These are phyloP conservation scores for Thalassoma bifasciatum DNA, from an alignment of 2,113 vertebrate species.

Conservation along the genomic window DNA sequence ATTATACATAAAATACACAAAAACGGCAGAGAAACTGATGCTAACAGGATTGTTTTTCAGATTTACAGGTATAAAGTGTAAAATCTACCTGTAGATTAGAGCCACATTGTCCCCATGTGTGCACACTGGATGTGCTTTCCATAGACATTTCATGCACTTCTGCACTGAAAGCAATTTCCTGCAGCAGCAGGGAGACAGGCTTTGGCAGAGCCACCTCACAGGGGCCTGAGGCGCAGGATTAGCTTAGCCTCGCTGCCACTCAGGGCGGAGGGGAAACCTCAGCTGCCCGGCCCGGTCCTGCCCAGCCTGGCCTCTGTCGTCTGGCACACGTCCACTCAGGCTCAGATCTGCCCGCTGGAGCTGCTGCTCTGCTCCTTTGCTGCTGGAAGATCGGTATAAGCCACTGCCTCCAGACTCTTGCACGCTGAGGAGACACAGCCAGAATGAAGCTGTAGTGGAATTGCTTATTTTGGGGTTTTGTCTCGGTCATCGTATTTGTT, in stretches of 20 bases:
- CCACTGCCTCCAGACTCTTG: slow-evolving; percentile 53
- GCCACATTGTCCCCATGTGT: slow-evolving; percentile 27
- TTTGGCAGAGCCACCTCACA: slow-evolving; percentile 77
- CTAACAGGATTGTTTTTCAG: background rate
- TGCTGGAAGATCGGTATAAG: slow-evolving; percentile 62
- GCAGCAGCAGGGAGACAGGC: slow-evolving; percentile 80
- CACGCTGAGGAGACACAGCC: slow-evolving; percentile 33
- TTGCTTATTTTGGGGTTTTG: slow-evolving; percentile 28
- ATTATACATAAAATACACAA: slow-evolving; percentile 58
- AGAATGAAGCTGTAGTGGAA: slow-evolving; percentile 54
- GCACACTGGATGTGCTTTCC: slow-evolving; percentile 34
- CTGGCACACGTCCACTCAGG: slow-evolving; percentile 63
- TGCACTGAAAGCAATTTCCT: slow-evolving; percentile 84
- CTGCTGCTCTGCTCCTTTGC: slow-evolving; percentile 34
- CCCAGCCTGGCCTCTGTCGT: slow-evolving; percentile 63
- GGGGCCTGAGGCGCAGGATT: slow-evolving; percentile 80
- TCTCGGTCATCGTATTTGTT: slow-evolving; percentile 34
- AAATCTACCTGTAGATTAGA: slow-evolving; percentile 63
- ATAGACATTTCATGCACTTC: slow-evolving; percentile 73
- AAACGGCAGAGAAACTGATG: background rate
- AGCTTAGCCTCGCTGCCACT: slow-evolving; percentile 76
- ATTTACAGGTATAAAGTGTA: background rate
- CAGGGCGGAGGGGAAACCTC: slow-evolving; percentile 76
- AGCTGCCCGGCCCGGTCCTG: slow-evolving; percentile 60
- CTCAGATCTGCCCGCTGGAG: slow-evolving; percentile 55